A percentile compares a stretch with the other conserved stretches of the same genome.
phyloP scores from a whole-genome alignment of 2,797 vertebrate genomes.

The Serranus cabrilla region DNA sequence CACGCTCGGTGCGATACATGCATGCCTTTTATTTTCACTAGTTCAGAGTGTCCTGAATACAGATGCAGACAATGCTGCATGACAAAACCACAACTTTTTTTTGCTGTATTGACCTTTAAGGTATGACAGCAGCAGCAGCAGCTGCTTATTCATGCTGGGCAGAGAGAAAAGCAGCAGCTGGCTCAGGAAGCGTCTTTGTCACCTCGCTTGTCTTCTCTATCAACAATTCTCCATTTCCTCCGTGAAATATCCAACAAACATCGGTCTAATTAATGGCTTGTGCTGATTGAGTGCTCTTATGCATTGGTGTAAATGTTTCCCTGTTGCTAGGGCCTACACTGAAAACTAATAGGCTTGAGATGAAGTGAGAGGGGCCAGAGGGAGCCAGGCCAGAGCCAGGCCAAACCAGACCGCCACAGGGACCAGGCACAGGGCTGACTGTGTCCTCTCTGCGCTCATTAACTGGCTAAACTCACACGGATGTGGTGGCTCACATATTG shows the following conservation, averaged over 20 bases:
- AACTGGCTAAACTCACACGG: conserved; percentile 31
- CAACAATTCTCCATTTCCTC: conserved; percentile 77
- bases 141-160: conserved; percentile 30
- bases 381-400: conserved; percentile 45
- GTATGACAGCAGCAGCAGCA: conserved; percentile 39
- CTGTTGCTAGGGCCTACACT: conserved; percentile 78
- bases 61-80: conserved; percentile 2
- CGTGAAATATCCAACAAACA: conserved; percentile 73
- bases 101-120: conserved; percentile 43
- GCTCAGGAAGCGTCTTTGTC: conserved; percentile 52
- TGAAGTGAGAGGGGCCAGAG: conserved; percentile 31
- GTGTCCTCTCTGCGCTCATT: conserved; percentile 2
- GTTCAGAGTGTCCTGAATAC: conserved; percentile 2
- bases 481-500: conserved; percentile 32
- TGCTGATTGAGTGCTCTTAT: conserved; percentile 67
- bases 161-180: conserved; percentile 59
- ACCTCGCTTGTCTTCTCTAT: conserved; percentile 70
- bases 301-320: conserved; percentile 78
- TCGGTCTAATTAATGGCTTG: conserved; percentile 65
- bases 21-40: conserved; percentile 15
- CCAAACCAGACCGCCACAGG: conserved; percentile 39
- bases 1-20: background rate
- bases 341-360: conserved; percentile 64
- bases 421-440: conserved; percentile 19
- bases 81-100: conserved; percentile 21